Conservation (phyloP, 2,113 vertebrate species). For the Vanacampus margaritifer region DNA sequence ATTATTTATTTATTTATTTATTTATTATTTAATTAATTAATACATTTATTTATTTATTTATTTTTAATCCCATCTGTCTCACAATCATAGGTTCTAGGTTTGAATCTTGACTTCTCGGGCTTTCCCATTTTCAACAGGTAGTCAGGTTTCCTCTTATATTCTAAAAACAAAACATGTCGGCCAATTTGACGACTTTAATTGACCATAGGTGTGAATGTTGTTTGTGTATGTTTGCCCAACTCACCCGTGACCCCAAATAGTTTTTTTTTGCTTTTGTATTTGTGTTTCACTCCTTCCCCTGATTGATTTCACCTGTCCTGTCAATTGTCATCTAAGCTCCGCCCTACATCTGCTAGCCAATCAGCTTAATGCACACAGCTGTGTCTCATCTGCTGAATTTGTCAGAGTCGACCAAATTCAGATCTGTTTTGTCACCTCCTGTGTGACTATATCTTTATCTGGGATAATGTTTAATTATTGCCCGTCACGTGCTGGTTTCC, state of each 20-base stretch:
- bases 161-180: too few relatives aligned
- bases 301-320: constrained; percentile 5
- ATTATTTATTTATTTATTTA: too few relatives aligned
- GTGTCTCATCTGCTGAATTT: background rate
- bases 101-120: too few relatives aligned
- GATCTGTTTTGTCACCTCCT: background rate
- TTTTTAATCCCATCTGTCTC: too few relatives aligned
- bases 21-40: too few relatives aligned
- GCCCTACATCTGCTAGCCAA: background rate
- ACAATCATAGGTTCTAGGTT: too few relatives aligned
- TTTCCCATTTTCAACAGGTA: too few relatives aligned
- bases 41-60: too few relatives aligned
- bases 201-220: background rate
- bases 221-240: background rate
- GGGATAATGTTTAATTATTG: background rate
- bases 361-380: background rate
- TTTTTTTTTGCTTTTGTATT: background rate
- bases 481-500: background rate
- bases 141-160: too few relatives aligned
- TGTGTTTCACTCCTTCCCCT: background rate
- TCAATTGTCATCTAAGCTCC: background rate
- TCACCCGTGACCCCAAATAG: background rate
- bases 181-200: too few relatives aligned
- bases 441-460: background rate
- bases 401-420: background rate